phyloP scores from a whole-genome alignment of 1,140 invertebrate species.

The Drosophila willistoni region DNA sequence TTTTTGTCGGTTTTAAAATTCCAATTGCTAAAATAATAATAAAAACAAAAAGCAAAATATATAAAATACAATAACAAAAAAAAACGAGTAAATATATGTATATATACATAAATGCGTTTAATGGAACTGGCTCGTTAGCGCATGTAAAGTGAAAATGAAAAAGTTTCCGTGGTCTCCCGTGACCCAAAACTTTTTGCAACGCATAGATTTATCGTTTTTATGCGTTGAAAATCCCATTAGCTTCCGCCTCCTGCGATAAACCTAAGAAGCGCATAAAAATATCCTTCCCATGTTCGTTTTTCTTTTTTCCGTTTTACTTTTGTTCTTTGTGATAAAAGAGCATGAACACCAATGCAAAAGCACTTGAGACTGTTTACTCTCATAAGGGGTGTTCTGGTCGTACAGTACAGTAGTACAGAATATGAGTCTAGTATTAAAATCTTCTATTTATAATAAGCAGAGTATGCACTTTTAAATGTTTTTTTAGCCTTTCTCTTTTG shows the following conservation, averaged over 20 bases:
- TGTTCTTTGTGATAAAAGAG: constrained; percentile 37
- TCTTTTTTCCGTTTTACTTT: constrained; percentile 2
- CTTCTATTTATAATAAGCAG: no score
- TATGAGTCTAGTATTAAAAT: no score
- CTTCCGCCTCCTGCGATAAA: constrained; percentile 55
- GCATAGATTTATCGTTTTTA: constrained; percentile 76
- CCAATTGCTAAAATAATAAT: constrained; percentile 15
- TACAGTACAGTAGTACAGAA: no score
- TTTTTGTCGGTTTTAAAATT: constrained; percentile 19
- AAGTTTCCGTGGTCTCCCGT: neutral
- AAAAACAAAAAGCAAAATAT: neutral
- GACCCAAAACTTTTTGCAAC: neutral
- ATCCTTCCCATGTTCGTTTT: neutral
- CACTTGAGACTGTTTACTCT: neutral
- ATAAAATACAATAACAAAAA: neutral
- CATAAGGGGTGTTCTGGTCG: constrained; percentile 1
- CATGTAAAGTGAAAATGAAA: constrained; percentile 61
- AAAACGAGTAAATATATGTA: neutral
- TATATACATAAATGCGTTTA: constrained; percentile 59
- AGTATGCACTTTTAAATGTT: no score
- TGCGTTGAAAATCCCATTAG: constrained; percentile 77
- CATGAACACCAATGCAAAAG: constrained; percentile 24
- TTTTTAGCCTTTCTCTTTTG: no score
- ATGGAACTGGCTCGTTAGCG: constrained; percentile 74
- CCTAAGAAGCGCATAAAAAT: constrained; percentile 67